Conservation (phyloP, 2,113 vertebrate genomes). For the Corynorhinus townsendii region DNA sequence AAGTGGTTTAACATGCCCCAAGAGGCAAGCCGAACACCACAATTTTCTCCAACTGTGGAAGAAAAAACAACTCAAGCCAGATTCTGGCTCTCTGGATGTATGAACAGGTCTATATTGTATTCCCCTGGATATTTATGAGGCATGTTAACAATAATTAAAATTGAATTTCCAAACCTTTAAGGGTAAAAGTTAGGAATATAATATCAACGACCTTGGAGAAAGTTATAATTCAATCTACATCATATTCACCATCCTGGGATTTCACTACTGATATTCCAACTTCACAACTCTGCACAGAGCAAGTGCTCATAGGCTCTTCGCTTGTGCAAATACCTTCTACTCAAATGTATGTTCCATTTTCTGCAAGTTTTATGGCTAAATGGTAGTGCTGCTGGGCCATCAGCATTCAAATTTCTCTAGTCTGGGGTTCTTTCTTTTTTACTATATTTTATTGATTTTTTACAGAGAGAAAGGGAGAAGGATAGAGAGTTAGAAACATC, state of each 20-base stretch:
- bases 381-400: not conserved
- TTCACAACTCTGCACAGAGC: not conserved
- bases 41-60: slow-evolving; percentile 62
- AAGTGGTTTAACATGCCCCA: slow-evolving; percentile 64
- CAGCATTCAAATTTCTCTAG: not conserved
- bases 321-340: not conserved
- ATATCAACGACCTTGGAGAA: slow-evolving; percentile 32
- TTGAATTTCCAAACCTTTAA: slow-evolving; percentile 63
- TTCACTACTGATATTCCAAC: slow-evolving; percentile 17
- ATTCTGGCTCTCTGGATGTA: slow-evolving; percentile 56
- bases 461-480: too few relatives aligned
- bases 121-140: slow-evolving; percentile 45
- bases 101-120: slow-evolving; percentile 40
- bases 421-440: not conserved
- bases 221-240: slow-evolving; percentile 45
- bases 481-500: too few relatives aligned
- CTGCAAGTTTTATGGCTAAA: not conserved
- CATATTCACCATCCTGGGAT: slow-evolving; percentile 4
- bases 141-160: slow-evolving; percentile 68
- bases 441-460: too few relatives aligned
- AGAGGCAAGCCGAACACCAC: slow-evolving; percentile 54
- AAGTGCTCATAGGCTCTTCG: not conserved
- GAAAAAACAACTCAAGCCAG: slow-evolving; percentile 57
- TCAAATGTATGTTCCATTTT: not conserved
- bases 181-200: slow-evolving; percentile 52